Base-by-base conservation (phyloP, 2,888 invertebrate species). In the Saturnia japonica region DNA sequence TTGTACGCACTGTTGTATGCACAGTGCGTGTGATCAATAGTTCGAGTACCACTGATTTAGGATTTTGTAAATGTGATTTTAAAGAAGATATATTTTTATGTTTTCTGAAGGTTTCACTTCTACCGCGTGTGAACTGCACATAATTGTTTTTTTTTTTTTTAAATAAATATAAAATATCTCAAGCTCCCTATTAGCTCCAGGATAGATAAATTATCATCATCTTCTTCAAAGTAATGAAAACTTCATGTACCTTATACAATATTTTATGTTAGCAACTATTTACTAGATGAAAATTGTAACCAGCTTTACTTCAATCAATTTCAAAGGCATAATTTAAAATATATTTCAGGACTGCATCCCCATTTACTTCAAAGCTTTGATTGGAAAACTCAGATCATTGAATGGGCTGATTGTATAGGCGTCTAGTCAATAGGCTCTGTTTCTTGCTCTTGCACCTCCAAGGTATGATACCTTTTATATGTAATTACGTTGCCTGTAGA, bases 281-380 rank as follows among this genome's bases (percentile, higher is more conserved):
- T 11, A 54, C n/a, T n/a, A 54, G 47, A 2, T 22, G 11, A 22
- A 22, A 54, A 22, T 22, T 54, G 22, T 22, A 22, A n/a, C 0
- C 3, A n/a, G n/a, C n/a, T 54, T 22, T 22, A n/a, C n/a, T 54
- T 54, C 51, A 12, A 22, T 22, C 22, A 54, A 54, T 54, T 54
- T 54, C 54, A 54, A 54, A 54, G 54, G 54, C 54, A 22, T 22
- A 54, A 22, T n/a, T 11, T 54, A n/a, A 54, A 9, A 54, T 22
- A 22, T n/a, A 54, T 11, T 54, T 22, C 54, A 54, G 8, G n/a
- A 1, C 8, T 54, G 54, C 54, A 54, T 22, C 22, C 22, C 9
- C 22, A 54, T 54, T 22, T 54, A 54, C 54, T 54, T 54, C 54
- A 54, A 54, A 54, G 54, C 54, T 54, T 54, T 54, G 54, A 54